A percentile compares a stretch with the other conserved stretches of the same genome.
Conservation (phyloP, 2,888 invertebrate species). For the Caenorhabditis japonica region DNA sequence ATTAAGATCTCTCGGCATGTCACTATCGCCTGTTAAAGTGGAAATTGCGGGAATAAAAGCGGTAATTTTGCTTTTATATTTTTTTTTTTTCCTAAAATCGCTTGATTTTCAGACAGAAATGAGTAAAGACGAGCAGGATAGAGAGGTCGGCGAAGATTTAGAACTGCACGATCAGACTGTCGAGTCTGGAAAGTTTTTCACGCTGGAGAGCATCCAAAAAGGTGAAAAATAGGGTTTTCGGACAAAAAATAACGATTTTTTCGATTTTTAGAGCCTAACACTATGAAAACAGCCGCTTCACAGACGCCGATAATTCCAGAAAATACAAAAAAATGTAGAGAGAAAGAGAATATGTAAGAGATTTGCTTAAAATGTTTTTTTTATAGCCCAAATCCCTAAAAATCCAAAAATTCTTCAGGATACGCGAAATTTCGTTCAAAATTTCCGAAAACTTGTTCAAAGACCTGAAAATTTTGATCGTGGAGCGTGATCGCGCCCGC, state of each 20-base stretch:
- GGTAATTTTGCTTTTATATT: background rate
- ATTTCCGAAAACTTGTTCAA: conserved; percentile 47
- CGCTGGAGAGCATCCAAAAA: conserved; percentile 5
- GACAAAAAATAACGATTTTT: no score
- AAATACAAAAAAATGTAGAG: background rate
- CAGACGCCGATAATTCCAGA: background rate
- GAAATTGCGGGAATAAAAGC: conserved; percentile 1
- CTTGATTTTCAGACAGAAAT: background rate
- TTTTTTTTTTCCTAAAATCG: background rate
- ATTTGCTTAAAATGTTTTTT: background rate
- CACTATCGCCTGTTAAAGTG: background rate
- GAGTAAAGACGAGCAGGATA: conserved; percentile 14
- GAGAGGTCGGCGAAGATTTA: conserved; percentile 21
- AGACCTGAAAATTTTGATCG: conserved; percentile 49
- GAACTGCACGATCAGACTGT: conserved; percentile 19
- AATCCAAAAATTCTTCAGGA: conserved; percentile 13
- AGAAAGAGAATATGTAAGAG: conserved; percentile 33
- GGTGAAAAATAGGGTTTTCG: background rate
- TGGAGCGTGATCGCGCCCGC: conserved; percentile 56
- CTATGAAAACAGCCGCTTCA: conserved; percentile 18
- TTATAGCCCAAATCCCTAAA: no score
- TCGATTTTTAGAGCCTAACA: no score
- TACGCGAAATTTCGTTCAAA: conserved; percentile 38
- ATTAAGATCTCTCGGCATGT: conserved; percentile 26
- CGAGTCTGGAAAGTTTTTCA: conserved; percentile 13